phyloP scores from a whole-genome alignment of 2,113 vertebrate species.

The Castor canadensis region DNA sequence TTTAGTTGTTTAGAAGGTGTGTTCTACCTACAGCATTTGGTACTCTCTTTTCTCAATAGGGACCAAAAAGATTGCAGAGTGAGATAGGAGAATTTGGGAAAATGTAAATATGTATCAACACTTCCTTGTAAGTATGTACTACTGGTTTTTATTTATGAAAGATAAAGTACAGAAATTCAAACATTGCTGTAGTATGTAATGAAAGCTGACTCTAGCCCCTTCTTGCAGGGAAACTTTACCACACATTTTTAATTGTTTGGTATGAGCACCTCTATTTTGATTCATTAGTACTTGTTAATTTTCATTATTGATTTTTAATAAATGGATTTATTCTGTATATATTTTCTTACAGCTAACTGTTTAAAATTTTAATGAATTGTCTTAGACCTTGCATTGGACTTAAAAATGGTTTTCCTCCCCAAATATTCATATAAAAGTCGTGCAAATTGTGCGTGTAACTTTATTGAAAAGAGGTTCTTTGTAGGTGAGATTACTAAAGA shows the following conservation, averaged over 20 bases:
- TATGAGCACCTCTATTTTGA: neutral
- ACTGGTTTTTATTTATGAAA: conserved; percentile 4
- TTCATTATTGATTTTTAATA: conserved; percentile 14
- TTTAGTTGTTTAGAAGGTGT: conserved; percentile 17
- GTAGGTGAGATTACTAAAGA: neutral
- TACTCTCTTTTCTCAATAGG: neutral
- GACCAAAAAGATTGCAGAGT: conserved; percentile 2
- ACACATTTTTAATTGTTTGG: neutral
- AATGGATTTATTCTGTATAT: neutral
- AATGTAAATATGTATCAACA: conserved; percentile 20
- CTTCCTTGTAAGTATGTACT: conserved; percentile 30
- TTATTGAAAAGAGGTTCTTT: conserved; percentile 5
- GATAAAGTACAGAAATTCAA: conserved; percentile 31
- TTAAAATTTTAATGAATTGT: conserved; percentile 4
- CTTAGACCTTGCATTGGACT: neutral
- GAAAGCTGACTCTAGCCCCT: neutral
- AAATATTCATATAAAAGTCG: neutral
- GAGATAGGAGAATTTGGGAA: conserved; percentile 20
- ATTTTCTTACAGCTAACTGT: neutral
- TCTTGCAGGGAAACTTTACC: neutral
- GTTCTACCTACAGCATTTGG: neutral
- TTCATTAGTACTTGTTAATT: neutral
- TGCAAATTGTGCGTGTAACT: neutral
- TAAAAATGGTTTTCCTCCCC: neutral
- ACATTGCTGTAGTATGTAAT: neutral